Base-by-base conservation (phyloP, 1,140 invertebrate genomes). In the Eueides isabella region DNA sequence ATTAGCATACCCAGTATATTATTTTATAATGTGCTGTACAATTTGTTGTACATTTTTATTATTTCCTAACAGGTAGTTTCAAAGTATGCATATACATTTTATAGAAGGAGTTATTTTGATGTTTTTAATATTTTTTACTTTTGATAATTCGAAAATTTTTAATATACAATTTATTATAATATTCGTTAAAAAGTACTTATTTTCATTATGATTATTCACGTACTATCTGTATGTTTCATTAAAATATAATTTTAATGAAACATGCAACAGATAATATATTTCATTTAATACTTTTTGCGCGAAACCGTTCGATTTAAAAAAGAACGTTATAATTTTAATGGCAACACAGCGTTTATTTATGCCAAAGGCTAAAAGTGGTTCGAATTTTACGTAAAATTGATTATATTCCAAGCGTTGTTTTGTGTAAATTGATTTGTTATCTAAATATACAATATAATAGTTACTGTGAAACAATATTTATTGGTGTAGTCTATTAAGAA, bases 271-370 rank as follows among this genome's bases (percentile, higher is more conserved):
- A 55, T 55, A 26, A 55, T 0, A 55, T 55, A 55, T 55, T 41
- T 28, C 23, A 38, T 16, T 12, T 31, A 23, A 69, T 16, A 26
- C 44, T 69, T 23, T 38, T 69, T 28, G 48, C 0, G 55, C 19
- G 72, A 74, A 79, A 81, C 84, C 79, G 82, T 81, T 81, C 48
- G 77, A 77, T 83, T 84, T 69, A 83, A 83, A 83, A 69, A 78
- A 76, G 12, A 66, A 23, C 48, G 7, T 30, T 35, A 61, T 74
- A 82, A 77, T 83, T 26, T 14, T 35, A 29, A 67, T 85, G 62
- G 81, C 77, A 87, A 85, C 80, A 80, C 80, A 62, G 61, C 48
- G 55, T 71, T 72, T 82, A 78, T 80, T 80, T 83, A 83, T 87
- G 81, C 80, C 80, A 84, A 61, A 78, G 65, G 70, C 63, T 73